These are phyloP conservation scores for Podotricha telesiphe DNA, from an alignment of 2,888 invertebrate species.

Conservation along the genomic window DNA sequence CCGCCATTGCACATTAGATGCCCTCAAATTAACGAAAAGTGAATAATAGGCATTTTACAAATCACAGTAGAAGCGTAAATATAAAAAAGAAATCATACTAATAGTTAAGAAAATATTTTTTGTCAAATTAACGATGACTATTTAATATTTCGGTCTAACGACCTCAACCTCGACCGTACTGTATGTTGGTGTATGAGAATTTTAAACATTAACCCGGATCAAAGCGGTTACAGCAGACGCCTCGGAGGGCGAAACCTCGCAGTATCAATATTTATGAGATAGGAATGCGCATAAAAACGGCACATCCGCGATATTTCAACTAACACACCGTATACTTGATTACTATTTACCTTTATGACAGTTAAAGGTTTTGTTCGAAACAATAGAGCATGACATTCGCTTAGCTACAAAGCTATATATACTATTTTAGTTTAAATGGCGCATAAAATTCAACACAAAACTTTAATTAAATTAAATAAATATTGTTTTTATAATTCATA, in stretches of 20 bases:
- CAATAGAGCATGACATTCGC: conserved; percentile 11
- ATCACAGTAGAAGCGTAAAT: neutral
- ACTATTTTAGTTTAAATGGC: neutral
- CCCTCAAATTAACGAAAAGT: neutral
- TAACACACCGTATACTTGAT: conserved; percentile 34
- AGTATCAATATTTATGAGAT: conserved; percentile 58
- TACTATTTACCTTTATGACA: conserved; percentile 17
- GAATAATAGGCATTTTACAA: neutral
- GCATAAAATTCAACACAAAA: neutral
- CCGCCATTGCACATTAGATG: neutral
- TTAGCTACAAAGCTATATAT: neutral
- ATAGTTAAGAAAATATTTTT: conserved; percentile 8
- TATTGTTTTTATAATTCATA: no score
- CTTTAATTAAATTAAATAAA: neutral
- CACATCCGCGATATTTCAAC: conserved; percentile 63
- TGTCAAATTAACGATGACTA: neutral
- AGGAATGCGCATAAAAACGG: conserved; percentile 68
- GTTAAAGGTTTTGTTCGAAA: conserved; percentile 21
- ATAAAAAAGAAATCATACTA: neutral
- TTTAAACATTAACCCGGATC: conserved; percentile 63
- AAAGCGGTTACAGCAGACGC: conserved; percentile 52
- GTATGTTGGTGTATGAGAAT: conserved; percentile 23
- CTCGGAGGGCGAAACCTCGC: conserved; percentile 51
- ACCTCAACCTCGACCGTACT: conserved; percentile 27
- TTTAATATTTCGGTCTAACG: conserved; percentile 16